phyloP scores from a whole-genome alignment of 2,113 vertebrate species.

The Taxidea taxus region DNA sequence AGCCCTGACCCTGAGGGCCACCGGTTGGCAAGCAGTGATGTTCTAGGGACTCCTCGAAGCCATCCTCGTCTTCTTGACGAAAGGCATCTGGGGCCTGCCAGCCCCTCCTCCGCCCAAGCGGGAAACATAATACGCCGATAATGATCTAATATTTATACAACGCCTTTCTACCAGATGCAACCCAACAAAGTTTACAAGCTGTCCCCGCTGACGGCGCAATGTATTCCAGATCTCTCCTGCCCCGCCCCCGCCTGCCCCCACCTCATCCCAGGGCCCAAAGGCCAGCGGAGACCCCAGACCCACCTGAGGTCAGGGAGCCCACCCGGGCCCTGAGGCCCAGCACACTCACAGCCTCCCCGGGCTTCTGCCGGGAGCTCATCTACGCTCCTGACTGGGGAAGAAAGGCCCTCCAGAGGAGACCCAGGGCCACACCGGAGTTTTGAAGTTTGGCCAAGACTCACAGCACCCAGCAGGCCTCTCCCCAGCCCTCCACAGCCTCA shows the following conservation, averaged over 20 bases:
- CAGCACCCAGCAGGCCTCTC: slow-evolving; percentile 81
- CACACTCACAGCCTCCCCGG: neutral
- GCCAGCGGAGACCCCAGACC: slow-evolving; percentile 4
- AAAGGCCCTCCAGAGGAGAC: slow-evolving; percentile 69
- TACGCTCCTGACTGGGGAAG: neutral
- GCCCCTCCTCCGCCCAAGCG: slow-evolving; percentile 46
- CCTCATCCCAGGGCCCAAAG: neutral
- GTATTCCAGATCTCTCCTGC: slow-evolving; percentile 68
- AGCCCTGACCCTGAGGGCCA: neutral
- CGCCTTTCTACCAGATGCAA: slow-evolving; percentile 80
- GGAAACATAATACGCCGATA: slow-evolving; percentile 75
- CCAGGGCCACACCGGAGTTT: slow-evolving; percentile 78
- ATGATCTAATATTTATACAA: slow-evolving; percentile 80
- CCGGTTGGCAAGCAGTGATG: neutral
- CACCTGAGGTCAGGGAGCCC: slow-evolving; percentile 27
- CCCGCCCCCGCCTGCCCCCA: neutral
- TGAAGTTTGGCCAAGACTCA: slow-evolving; percentile 86
- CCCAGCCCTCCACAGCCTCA: slow-evolving; percentile 79
- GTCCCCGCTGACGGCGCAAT: slow-evolving; percentile 61
- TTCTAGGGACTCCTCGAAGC: slow-evolving; percentile 37
- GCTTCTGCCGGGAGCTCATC: neutral
- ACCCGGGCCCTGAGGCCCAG: neutral
- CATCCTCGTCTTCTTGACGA: slow-evolving; percentile 65
- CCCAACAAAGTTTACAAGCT: slow-evolving; percentile 78
- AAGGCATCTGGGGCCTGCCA: slow-evolving; percentile 69